Conservation (phyloP, 2,797 vertebrate species). For the Coregonus ussuriensis region DNA sequence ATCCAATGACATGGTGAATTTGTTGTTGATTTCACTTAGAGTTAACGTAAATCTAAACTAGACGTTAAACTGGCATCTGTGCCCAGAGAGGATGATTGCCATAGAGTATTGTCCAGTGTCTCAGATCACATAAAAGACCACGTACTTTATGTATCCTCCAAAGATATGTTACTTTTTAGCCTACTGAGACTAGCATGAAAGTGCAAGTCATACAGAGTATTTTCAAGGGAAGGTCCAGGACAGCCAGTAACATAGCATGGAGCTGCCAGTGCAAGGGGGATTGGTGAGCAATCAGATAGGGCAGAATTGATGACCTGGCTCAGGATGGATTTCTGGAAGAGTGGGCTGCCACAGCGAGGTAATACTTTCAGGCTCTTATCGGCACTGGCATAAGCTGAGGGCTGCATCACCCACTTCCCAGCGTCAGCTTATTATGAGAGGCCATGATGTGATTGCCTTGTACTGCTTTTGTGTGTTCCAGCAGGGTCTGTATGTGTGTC, state of each 20-base stretch:
- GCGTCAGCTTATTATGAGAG: constrained; percentile 79
- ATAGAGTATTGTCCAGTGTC: not conserved
- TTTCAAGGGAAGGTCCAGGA: constrained; percentile 70
- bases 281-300: constrained; percentile 80
- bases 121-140: constrained; percentile 37
- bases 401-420: constrained; percentile 80
- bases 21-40: too few species aligned
- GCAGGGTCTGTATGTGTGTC: constrained; percentile 28
- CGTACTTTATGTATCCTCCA: constrained; percentile 43
- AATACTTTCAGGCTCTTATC: constrained; percentile 81
- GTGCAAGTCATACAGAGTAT: constrained; percentile 76
- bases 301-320: constrained; percentile 82
- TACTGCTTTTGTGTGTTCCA: constrained; percentile 67
- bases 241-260: constrained; percentile 56
- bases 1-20: too few species aligned
- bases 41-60: too few species aligned
- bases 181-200: constrained; percentile 60
- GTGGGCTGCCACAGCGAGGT: constrained; percentile 76
- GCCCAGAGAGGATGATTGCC: constrained; percentile 9
- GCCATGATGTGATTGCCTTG: constrained; percentile 76
- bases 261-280: constrained; percentile 67
- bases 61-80: too few species aligned
- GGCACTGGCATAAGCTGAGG: constrained; percentile 79
- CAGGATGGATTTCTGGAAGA: constrained; percentile 78
- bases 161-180: not conserved